Evolutionary conservation across 2,113 vertebrate genomes (phyloP), one percentile per base, ranked within the genome.

Genomic region (Psephotus haematonotus): DNA sequence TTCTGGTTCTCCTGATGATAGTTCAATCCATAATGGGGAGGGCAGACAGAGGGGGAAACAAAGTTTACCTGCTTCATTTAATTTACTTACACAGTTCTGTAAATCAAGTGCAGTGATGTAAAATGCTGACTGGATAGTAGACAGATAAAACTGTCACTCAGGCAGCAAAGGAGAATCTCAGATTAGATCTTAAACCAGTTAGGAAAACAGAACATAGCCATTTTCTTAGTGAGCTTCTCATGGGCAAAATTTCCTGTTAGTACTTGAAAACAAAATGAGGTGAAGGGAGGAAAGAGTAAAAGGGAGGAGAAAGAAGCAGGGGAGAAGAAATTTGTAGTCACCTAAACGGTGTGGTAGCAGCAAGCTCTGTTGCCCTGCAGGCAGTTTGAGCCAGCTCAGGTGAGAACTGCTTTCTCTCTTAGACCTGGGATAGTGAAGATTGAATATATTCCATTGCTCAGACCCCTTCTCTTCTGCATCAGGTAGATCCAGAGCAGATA

Each of bases 231-330:
- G 24, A 67, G 14, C 33, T 92, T 68, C 41, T 49, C 19, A 20
- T 6, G 3, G 49, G 17, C 2, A 88, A 77, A 55, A 33, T 28
- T 60, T 81, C 43, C 14, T 31, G 20, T 41, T 77, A 50, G 46
- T 70, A 29, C 2, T 47, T 43, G 17, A 53, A 82, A 93, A 80
- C 46, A 55, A 70, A 70, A 55, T 33, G 7, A 63, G 4, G 13
- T 5, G 1, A n/a, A 33, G 4, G 7, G 4, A 44, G 5, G 5
- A 9, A 39, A 75, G 11, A 3, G 2, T 2, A 3, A 6, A 37
- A 49, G 33, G 22, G 28, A 28, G 37, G 27, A 46, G 18, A 25
- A 71, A n/a, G 15, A 19, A 75, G 2, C 13, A 1, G 1, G 25
- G 11, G 2, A 46, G 43, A 59, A 77, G 20, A 59, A 55, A 35